phyloP scores from a whole-genome alignment of 2,113 vertebrate species.

The Hippocampus abdominalis region DNA sequence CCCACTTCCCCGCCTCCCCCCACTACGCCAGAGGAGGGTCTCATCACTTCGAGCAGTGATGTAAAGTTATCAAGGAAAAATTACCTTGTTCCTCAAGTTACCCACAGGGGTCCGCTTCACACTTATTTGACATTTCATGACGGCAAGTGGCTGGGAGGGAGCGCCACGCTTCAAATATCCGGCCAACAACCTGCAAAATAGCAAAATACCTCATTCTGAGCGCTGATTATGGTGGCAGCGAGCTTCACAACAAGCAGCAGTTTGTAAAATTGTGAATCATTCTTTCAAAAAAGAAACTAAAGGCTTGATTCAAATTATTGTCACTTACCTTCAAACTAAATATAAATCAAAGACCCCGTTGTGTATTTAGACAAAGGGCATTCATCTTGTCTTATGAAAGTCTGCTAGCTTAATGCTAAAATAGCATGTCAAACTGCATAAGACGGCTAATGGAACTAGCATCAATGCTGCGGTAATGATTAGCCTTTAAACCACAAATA shows the following conservation, averaged over 20 bases:
- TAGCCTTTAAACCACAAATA: too few relatives aligned
- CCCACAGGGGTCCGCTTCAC: conserved; percentile 8
- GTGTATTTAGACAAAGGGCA: too few relatives aligned
- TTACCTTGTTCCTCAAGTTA: conserved; percentile 3
- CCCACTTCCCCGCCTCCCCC: not conserved
- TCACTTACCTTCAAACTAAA: not conserved
- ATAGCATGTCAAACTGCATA: not conserved
- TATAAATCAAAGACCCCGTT: not conserved
- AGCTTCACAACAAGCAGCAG: too few relatives aligned
- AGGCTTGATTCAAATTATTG: too few relatives aligned
- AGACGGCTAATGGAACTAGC: not conserved
- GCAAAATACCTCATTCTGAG: not conserved
- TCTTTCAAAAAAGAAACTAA: too few relatives aligned
- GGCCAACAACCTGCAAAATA: not conserved
- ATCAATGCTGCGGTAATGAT: too few relatives aligned
- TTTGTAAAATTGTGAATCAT: too few relatives aligned
- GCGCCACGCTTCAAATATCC: not conserved
- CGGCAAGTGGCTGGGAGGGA: not conserved
- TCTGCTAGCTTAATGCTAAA: not conserved
- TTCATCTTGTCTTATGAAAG: not conserved
- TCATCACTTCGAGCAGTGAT: conserved; percentile 3
- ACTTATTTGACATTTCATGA: conserved; percentile 1
- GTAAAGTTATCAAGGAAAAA: conserved; percentile 24
- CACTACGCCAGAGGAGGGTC: conserved; percentile 5
- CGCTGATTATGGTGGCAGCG: too few relatives aligned